Percentiles rank a stretch among this genome's conserved stretches.
phyloP scores from a whole-genome alignment of 2,113 vertebrate genomes.

The Eubucco bourcierii region DNA sequence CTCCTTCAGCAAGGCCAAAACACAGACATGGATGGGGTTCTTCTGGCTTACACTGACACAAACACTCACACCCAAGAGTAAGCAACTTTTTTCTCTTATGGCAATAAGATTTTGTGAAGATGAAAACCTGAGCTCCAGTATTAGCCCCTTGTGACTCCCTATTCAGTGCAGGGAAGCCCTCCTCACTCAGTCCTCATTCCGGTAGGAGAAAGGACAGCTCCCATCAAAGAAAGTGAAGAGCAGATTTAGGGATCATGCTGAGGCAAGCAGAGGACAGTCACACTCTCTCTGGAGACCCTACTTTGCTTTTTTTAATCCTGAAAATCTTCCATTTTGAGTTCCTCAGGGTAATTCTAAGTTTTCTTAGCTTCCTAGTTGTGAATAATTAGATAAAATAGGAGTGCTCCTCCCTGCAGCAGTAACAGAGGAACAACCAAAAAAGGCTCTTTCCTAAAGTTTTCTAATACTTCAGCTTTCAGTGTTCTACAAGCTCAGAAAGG shows the following conservation, averaged over 20 bases:
- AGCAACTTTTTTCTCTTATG: conserved; percentile 61
- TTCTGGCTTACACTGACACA: conserved; percentile 34
- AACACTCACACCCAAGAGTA: conserved; percentile 58
- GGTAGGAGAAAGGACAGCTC: background rate
- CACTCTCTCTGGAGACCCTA: background rate
- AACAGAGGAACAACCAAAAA: background rate
- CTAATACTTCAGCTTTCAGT: background rate
- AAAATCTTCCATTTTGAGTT: background rate
- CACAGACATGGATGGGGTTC: conserved; percentile 51
- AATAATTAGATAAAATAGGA: background rate
- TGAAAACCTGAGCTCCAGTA: conserved; percentile 4
- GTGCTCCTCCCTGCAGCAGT: background rate
- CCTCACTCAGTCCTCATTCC: background rate
- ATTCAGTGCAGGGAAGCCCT: background rate
- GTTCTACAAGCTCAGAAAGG: background rate
- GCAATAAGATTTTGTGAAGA: conserved; percentile 32
- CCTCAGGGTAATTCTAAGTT: background rate
- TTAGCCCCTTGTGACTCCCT: background rate
- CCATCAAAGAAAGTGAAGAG: background rate
- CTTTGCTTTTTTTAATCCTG: background rate
- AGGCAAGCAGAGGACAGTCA: background rate
- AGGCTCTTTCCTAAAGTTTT: background rate
- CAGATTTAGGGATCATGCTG: background rate
- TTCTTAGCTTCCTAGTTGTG: background rate
- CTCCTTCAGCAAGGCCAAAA: conserved; percentile 53